Conservation (phyloP, 2,113 vertebrate genomes). For the Todiramphus chloris region DNA sequence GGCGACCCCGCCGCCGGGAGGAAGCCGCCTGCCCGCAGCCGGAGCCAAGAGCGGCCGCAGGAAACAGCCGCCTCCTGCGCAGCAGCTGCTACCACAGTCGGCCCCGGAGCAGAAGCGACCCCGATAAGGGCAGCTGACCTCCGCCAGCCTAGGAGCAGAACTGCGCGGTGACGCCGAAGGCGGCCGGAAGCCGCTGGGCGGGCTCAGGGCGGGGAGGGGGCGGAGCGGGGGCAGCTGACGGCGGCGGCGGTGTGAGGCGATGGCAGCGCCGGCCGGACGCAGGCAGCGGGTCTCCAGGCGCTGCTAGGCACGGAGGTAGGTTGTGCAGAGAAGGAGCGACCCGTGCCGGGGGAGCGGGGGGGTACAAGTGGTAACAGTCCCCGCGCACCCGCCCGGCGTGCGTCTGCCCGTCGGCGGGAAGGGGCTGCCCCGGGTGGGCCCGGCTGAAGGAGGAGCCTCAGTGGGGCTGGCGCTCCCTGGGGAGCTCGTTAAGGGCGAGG, state of each 20-base stretch:
- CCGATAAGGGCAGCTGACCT: no score
- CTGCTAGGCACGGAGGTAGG: not conserved
- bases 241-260: not conserved
- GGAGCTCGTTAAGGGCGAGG: fast-evolving
- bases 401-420: fast-evolving
- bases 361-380: fast-evolving
- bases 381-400: fast-evolving
- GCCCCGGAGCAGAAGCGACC: no score
- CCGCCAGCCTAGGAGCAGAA: no score
- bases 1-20: no score
- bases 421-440: not conserved
- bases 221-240: not conserved
- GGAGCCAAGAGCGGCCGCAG: not conserved
- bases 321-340: no score
- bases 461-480: not conserved
- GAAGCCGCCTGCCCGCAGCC: no score
- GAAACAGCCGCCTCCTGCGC: not conserved
- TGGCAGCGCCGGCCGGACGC: fast-evolving
- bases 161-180: not conserved
- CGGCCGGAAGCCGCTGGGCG: not conserved
- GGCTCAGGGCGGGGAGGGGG: not conserved
- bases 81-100: not conserved
- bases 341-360: not conserved
- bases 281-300: fast-evolving
- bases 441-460: not conserved